Evolutionary conservation across 2,113 vertebrate species (phyloP).

Genomic region (Phyllostomus discolor): DNA sequence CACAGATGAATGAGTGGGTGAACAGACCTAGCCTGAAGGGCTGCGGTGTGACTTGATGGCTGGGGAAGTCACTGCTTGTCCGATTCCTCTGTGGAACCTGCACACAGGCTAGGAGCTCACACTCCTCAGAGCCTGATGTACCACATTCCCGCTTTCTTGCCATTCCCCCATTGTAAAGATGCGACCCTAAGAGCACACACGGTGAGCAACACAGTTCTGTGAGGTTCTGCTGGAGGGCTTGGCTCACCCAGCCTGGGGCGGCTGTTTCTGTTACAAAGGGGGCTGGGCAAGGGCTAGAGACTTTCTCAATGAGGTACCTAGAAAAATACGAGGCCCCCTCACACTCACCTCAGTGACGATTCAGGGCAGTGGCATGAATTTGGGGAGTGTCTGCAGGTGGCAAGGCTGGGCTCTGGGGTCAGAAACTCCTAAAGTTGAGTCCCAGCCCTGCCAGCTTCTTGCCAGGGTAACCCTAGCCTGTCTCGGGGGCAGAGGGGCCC

Average conservation of each 20-base stretch:
- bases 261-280: background rate
- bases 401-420: background rate
- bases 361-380: fast-evolving
- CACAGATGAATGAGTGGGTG: background rate
- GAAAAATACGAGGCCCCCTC: background rate
- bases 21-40: background rate
- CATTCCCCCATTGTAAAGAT: background rate
- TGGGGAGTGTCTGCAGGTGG: background rate
- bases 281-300: background rate
- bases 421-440: background rate
- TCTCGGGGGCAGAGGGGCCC: background rate
- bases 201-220: background rate
- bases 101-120: background rate
- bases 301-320: background rate
- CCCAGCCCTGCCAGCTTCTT: background rate
- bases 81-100: background rate
- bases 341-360: background rate
- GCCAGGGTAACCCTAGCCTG: background rate
- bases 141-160: background rate
- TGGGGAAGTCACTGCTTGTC: background rate
- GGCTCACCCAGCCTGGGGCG: background rate
- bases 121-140: background rate
- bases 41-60: background rate
- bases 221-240: background rate
- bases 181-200: background rate